Evolutionary conservation across 2,888 invertebrate genomes (phyloP).

Genomic region (Tuta absoluta): DNA sequence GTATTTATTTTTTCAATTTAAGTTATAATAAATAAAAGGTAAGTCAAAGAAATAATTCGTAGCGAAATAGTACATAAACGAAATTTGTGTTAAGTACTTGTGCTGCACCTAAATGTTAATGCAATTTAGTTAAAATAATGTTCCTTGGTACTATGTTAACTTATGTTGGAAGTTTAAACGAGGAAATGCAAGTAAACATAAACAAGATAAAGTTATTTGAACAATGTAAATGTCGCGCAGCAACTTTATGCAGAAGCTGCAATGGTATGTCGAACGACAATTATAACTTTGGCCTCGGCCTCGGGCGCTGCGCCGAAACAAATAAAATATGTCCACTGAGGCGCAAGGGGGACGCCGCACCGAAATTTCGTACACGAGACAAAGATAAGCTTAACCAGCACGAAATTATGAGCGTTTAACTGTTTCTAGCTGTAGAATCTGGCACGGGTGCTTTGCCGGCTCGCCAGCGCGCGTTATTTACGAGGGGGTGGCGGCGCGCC

Average conservation of each 20-base stretch:
- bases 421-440: conserved; percentile 82
- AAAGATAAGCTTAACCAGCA: conserved; percentile 81
- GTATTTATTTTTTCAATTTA: too few species aligned
- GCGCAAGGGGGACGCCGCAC: conserved; percentile 71
- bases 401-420: conserved; percentile 82
- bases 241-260: conserved; percentile 76
- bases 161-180: conserved; percentile 14
- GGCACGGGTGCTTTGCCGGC: conserved; percentile 81
- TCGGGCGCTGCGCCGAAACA: conserved; percentile 70
- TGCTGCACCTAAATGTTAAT: background rate
- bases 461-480: conserved; percentile 81
- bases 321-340: conserved; percentile 78
- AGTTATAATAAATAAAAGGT: too few species aligned
- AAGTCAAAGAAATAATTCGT: too few species aligned
- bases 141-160: background rate
- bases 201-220: conserved; percentile 73
- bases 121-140: background rate
- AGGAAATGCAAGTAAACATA: conserved; percentile 49
- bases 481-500: conserved; percentile 70
- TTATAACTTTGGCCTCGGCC: conserved; percentile 78
- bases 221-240: conserved; percentile 71
- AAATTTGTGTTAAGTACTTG: background rate
- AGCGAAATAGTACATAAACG: too few species aligned
- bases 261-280: conserved; percentile 78
- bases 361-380: conserved; percentile 80